Conservation (phyloP, 2,888 invertebrate genomes). For the Ophraella communa region DNA sequence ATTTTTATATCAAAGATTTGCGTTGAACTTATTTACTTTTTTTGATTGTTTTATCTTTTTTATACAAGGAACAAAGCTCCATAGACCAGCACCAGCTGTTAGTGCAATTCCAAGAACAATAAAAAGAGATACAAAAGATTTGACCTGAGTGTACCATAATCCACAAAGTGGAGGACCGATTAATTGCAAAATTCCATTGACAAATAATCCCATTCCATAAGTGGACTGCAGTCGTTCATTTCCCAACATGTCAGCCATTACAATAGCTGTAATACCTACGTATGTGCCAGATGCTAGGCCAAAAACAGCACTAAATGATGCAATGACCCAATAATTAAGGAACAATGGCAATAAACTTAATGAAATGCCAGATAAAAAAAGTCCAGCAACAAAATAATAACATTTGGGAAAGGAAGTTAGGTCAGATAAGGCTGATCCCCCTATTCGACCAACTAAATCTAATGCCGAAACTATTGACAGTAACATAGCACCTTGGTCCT, state of each 20-base stretch:
- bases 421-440: conserved; percentile 85
- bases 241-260: conserved; percentile 87
- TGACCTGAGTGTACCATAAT: conserved; percentile 67
- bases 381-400: conserved; percentile 82
- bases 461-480: conserved; percentile 81
- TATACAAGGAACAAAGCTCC: conserved; percentile 79
- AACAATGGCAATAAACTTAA: conserved; percentile 74
- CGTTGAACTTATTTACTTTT: conserved; percentile 1
- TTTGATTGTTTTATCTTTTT: conserved; percentile 48
- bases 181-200: conserved; percentile 82
- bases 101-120: conserved; percentile 76
- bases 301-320: conserved; percentile 76
- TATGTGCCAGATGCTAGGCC: conserved; percentile 85
- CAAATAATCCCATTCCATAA: conserved; percentile 84
- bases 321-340: conserved; percentile 68
- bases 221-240: conserved; percentile 84
- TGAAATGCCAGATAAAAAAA: conserved; percentile 78
- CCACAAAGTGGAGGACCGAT: conserved; percentile 87
- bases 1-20: neutral
- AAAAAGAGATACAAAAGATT: conserved; percentile 75
- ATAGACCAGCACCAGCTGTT: conserved; percentile 74
- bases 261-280: conserved; percentile 85
- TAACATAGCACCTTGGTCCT: conserved; percentile 73
- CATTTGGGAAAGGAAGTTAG: conserved; percentile 77
- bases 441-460: conserved; percentile 83